Percentiles rank a stretch among this genome's conserved stretches.
phyloP scores from a whole-genome alignment of 2,888 invertebrate species.

The Saturnia japonica region DNA sequence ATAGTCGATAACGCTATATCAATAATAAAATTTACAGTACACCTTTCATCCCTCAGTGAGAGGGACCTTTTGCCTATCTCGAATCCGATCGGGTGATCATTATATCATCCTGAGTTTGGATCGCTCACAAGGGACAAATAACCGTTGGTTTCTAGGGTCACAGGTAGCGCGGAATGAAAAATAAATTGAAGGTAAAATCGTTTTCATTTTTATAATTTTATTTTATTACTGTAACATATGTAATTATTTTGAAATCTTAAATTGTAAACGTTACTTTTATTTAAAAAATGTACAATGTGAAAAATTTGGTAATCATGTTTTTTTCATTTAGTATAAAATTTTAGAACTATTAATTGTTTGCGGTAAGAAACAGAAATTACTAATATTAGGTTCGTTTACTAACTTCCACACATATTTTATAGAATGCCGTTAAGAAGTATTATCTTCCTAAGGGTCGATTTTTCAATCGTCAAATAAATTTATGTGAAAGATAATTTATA shows the following conservation, averaged over 20 bases:
- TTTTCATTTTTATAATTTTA: background rate
- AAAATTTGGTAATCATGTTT: no score
- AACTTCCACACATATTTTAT: no score
- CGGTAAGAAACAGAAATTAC: no score
- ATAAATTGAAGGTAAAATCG: constrained; percentile 31
- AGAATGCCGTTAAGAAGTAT: no score
- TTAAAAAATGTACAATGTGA: background rate
- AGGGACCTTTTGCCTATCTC: constrained; percentile 23
- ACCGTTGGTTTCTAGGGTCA: constrained; percentile 45
- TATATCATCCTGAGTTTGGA: constrained; percentile 64
- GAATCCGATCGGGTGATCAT: constrained; percentile 54
- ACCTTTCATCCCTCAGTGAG: constrained; percentile 32
- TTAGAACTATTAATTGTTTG: no score
- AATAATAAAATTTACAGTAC: constrained; percentile 55
- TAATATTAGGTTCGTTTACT: no score
- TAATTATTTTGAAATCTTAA: background rate
- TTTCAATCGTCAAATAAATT: no score
- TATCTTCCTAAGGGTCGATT: no score
- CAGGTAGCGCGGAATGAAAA: constrained; percentile 41
- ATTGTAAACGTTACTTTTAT: background rate
- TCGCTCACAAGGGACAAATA: constrained; percentile 61
- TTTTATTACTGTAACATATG: background rate
- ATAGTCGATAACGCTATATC: constrained; percentile 50
- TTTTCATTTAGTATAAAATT: no score
- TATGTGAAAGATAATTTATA: no score